Conservation (phyloP, 1,140 invertebrate genomes). For the Bombus waltoni region DNA sequence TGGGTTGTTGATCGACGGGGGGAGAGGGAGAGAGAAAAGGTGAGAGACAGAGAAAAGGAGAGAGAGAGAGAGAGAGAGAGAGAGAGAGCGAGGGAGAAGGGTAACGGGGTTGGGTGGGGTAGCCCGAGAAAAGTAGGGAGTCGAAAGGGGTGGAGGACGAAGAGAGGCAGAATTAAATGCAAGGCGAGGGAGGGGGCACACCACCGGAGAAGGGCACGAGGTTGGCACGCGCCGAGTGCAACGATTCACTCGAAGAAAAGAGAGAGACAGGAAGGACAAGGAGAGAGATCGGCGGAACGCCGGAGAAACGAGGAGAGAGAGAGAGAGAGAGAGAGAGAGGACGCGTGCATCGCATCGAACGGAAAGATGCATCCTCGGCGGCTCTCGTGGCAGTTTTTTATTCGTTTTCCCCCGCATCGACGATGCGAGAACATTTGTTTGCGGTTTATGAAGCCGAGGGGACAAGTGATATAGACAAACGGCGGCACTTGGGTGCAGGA, state of each 20-base stretch:
- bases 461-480: slow-evolving; percentile 38
- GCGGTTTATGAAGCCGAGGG: slow-evolving; percentile 48
- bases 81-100: background rate
- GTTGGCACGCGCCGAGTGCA: slow-evolving; percentile 80
- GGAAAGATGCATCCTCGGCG: slow-evolving; percentile 66
- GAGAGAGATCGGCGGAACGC: background rate
- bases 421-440: slow-evolving; percentile 21
- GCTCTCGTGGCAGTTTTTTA: slow-evolving; percentile 48
- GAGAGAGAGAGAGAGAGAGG: slow-evolving; percentile 22
- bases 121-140: slow-evolving; percentile 27
- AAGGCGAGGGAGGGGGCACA: slow-evolving; percentile 66
- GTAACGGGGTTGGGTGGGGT: slow-evolving; percentile 37
- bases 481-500: slow-evolving; percentile 25
- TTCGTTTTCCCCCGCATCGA: background rate
- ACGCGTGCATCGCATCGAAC: slow-evolving; percentile 64
- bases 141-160: slow-evolving; percentile 62
- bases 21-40: background rate
- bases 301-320: background rate
- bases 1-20: background rate
- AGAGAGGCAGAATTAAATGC: slow-evolving; percentile 67
- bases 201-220: slow-evolving; percentile 71
- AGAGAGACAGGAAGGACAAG: slow-evolving; percentile 33
- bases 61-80: background rate
- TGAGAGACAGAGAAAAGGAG: background rate
- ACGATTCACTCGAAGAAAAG: slow-evolving; percentile 69